Evolutionary conservation across 2,888 invertebrate genomes (phyloP).

Genomic region (Onthophagus sagittarius): DNA sequence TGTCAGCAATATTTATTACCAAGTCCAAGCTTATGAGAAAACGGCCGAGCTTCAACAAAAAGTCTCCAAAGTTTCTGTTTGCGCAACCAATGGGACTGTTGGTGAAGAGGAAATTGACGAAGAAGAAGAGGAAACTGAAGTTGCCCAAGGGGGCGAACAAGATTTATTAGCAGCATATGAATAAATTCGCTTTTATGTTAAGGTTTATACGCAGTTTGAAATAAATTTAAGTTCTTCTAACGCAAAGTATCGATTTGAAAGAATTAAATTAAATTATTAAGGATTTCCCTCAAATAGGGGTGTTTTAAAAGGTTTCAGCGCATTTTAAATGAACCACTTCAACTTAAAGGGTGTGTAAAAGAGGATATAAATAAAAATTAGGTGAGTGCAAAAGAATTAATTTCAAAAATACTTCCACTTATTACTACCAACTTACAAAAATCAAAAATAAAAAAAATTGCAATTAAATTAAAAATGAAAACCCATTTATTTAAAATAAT

Average conservation of each 20-base stretch:
- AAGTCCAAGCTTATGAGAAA: constrained; percentile 39
- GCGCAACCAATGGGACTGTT: constrained; percentile 3
- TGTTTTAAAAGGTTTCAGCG: background rate
- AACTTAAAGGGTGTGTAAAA: too few species aligned
- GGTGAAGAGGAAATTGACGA: constrained; percentile 13
- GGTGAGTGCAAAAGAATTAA: background rate
- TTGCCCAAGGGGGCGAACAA: background rate
- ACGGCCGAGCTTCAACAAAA: constrained; percentile 35
- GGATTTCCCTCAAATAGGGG: background rate
- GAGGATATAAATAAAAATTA: too few species aligned
- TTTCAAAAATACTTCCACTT: background rate
- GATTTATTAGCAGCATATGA: constrained; percentile 5
- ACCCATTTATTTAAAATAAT: background rate
- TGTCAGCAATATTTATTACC: constrained; percentile 43
- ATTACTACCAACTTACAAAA: background rate
- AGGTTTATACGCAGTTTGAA: background rate
- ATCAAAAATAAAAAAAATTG: background rate
- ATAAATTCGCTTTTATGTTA: background rate
- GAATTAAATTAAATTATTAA: background rate
- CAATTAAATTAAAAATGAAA: background rate
- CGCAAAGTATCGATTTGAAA: background rate
- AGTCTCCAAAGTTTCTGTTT: constrained; percentile 7
- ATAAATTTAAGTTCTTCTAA: background rate
- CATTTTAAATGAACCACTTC: too few species aligned
- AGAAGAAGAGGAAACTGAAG: background rate